phyloP scores from a whole-genome alignment of 2,888 invertebrate genomes.

The Hemaris fuciformis region DNA sequence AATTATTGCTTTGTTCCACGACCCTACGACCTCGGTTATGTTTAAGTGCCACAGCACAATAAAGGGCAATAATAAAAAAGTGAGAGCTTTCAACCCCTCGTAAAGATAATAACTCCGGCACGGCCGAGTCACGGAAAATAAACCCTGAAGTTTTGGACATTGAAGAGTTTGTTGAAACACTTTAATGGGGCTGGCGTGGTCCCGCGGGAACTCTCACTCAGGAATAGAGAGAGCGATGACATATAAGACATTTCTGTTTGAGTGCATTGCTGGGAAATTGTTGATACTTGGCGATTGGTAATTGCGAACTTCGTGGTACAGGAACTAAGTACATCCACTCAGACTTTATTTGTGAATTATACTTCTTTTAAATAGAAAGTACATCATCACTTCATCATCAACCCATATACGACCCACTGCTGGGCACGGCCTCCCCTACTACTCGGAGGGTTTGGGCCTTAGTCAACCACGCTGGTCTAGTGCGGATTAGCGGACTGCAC shows the following conservation, averaged over 20 bases:
- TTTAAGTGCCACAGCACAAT: conserved; percentile 59
- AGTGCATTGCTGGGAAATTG: neutral
- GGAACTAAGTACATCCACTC: neutral
- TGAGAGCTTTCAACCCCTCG: conserved; percentile 73
- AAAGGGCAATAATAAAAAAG: conserved; percentile 70
- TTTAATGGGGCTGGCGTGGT: conserved; percentile 26
- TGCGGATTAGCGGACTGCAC: too few species aligned
- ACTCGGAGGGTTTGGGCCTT: too few species aligned
- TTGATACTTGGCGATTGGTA: neutral
- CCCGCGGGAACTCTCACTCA: conserved; percentile 9
- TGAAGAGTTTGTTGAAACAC: conserved; percentile 40
- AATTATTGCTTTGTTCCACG: conserved; percentile 51
- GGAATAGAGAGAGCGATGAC: conserved; percentile 9
- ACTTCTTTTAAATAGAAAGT: too few species aligned
- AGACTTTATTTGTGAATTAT: too few species aligned
- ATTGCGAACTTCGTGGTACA: neutral
- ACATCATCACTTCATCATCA: too few species aligned
- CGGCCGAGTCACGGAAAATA: conserved; percentile 50
- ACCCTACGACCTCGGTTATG: conserved; percentile 51
- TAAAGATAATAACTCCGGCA: conserved; percentile 71
- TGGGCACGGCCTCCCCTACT: too few species aligned
- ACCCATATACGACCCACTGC: too few species aligned
- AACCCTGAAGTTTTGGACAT: conserved; percentile 42
- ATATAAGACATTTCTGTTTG: conserved; percentile 8
- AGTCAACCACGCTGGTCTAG: too few species aligned